Evolutionary conservation across 1,140 invertebrate species (phyloP), one percentile per base, ranked within the genome.

Genomic region (Steinernema khuongi): DNA sequence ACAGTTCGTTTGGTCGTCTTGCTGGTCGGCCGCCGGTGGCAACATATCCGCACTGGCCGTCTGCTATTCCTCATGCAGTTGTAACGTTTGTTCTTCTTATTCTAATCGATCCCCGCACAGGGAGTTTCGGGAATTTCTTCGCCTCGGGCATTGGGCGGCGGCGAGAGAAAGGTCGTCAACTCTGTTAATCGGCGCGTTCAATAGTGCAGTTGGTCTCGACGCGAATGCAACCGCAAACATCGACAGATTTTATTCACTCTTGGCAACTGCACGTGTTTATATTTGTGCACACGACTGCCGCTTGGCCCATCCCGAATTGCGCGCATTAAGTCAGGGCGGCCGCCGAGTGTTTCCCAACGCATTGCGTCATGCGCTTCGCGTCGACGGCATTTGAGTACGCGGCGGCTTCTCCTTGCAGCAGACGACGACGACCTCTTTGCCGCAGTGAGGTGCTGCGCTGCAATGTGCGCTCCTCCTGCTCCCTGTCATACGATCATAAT

Each of bases 191-290:
- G 50, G 36, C 36, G 36, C 22, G 50, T 60, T 60, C 50, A 60
- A 60, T 26, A 60, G 50, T 60, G 50, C 50, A 60, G 50, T 60
- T 60, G 50, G 50, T 60, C 50, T 22, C 26, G 50, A 60, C 50
- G 50, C 50, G 50, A 60, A 60, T n/a, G 50, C 50, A 11, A 60
- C 50, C 22, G 50, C 50, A 26, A 60, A 60, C 50, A 60, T 60
- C 50, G 50, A 60, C 50, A 60, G 50, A 60, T 60, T 60, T 60
- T 60, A 22, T 60, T 60, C 50, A 60, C 14, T 60, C 50, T 60
- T 60, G 50, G 50, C 50, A 60, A 60, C 50, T 17, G 50, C 50
- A 60, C 50, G 50, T 60, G 50, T 60, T 60, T 60, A 60, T 60
- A 60, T 60, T 60, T 60, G 50, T 60, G 50, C 50, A 60, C 50